Percentiles rank a stretch among this genome's conserved stretches.
phyloP scores from a whole-genome alignment of 2,797 vertebrate genomes.

The Anguilla anguilla region DNA sequence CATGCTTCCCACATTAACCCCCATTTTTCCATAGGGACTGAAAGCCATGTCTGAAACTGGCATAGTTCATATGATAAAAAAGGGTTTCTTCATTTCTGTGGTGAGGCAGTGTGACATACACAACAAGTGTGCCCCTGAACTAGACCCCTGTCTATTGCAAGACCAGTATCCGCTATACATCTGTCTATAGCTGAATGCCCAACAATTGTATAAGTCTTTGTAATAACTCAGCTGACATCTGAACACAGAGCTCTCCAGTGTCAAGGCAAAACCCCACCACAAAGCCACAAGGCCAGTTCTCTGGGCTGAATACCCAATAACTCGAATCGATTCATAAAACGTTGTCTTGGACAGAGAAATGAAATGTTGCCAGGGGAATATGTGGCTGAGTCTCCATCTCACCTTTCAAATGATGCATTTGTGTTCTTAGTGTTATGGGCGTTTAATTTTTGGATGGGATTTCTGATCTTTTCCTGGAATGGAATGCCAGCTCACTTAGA shows the following conservation, averaged over 20 bases:
- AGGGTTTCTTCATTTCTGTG: neutral
- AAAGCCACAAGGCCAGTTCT: neutral
- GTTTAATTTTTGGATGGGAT: neutral
- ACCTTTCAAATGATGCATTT: slow-evolving; percentile 15
- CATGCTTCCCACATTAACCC: neutral
- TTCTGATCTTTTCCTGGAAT: neutral
- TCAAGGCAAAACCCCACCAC: neutral
- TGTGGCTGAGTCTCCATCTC: neutral
- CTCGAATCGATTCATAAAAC: slow-evolving; percentile 10
- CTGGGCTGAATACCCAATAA: slow-evolving; percentile 3
- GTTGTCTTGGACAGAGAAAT: neutral
- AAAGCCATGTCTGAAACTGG: neutral
- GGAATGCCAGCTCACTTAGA: neutral
- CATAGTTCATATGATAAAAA: slow-evolving; percentile 1
- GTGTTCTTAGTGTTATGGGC: neutral
- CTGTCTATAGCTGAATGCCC: neutral
- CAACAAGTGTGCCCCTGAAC: neutral
- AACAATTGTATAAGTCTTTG: neutral
- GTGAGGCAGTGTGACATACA: neutral
- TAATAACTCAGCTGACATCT: neutral
- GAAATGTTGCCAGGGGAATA: slow-evolving; percentile 3
- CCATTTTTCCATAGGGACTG: neutral
- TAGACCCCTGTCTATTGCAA: neutral
- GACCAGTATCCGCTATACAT: neutral
- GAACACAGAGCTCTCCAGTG: neutral